Evolutionary conservation across 2,797 vertebrate species (phyloP).

Genomic region (Sebastes umbrosus): DNA sequence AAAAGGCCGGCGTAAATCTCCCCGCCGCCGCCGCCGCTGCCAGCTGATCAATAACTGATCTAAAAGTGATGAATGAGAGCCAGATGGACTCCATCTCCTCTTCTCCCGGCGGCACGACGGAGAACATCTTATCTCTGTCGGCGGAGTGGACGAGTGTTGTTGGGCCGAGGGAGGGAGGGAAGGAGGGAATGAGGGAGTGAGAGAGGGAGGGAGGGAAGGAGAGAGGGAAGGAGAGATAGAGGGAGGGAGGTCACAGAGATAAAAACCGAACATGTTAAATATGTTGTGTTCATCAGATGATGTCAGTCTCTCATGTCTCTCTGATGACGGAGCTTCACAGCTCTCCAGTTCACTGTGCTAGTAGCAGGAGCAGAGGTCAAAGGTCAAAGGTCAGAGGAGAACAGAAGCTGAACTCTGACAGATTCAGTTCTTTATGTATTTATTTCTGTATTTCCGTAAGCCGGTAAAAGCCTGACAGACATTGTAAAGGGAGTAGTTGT

Average conservation of each 20-base stretch:
- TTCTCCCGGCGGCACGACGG: not conserved
- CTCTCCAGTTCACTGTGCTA: not conserved
- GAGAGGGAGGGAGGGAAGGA: rapidly evolving
- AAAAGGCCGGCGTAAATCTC: conserved; percentile 67
- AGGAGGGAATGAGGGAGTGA: not conserved
- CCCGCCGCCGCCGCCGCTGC: conserved; percentile 12
- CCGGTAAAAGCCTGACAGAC: not conserved
- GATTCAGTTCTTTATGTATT: too few species aligned
- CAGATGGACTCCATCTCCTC: conserved; percentile 53
- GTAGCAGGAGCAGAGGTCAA: not conserved
- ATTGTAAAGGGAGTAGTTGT: not conserved
- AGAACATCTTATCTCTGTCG: conserved; percentile 45
- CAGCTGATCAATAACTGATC: conserved; percentile 73
- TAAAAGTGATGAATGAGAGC: conserved; percentile 74
- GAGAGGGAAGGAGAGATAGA: too few species aligned
- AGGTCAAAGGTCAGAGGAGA: not conserved
- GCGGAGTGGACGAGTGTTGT: not conserved
- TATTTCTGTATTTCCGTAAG: too few species aligned
- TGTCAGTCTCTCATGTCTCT: too few species aligned
- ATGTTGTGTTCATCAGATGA: not conserved
- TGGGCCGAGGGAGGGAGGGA: not conserved
- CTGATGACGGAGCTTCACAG: not conserved
- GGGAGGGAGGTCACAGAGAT: conserved; percentile 29
- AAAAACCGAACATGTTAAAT: conserved; percentile 6
- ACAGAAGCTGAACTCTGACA: not conserved